Base-by-base conservation (phyloP, 1,140 invertebrate species). In the Maconellicoccus hirsutus region DNA sequence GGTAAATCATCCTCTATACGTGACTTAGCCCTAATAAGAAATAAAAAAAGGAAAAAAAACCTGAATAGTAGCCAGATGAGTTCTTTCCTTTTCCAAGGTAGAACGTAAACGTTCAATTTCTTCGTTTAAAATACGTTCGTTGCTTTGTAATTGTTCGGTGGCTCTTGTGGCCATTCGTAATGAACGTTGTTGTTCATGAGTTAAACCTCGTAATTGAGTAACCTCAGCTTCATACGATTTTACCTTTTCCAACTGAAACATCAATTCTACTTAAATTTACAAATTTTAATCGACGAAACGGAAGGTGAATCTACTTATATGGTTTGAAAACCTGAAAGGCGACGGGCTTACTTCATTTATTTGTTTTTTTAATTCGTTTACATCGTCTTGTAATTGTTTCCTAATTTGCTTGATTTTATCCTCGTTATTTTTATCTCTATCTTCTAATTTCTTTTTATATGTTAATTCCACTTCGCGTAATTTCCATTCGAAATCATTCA, bases 401-500 rank as follows among this genome's bases (percentile, higher is more conserved):
- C 75, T 77, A 73, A 78, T 75, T 74, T 81, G 80, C 63, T 78
- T 70, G 74, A 83, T 80, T 38, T 80, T 77, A 38, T 83, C 80
- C 73, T 82, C 79, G 2, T 82, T 27, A 25, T 79, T 81, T 76
- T 82, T 79, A 74, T 82, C 83, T 75, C 79, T 80, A 74, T 85
- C 84, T 69, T 84, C 82, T 16, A 86, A 73, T 74, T 83, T 83
- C 74, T 83, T 82, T 76, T 87, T 87, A 75, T 84, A 86, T 19
- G 79, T 79, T 71, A 83, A 80, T 76, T 87, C 83, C 72, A 87
- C 85, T 77, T 87, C 84, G 59, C 85, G 77, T 33, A 88, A 76
- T 76, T 87, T 86, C 85, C 86, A 87, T 78, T 88, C 86, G 73
- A 86, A 87, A 76, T 88, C 86, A 70, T 86, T 84, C 75, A 87